These are phyloP conservation scores for Onychostruthus taczanowskii DNA, from an alignment of 2,113 vertebrate species.

Conservation along the genomic window DNA sequence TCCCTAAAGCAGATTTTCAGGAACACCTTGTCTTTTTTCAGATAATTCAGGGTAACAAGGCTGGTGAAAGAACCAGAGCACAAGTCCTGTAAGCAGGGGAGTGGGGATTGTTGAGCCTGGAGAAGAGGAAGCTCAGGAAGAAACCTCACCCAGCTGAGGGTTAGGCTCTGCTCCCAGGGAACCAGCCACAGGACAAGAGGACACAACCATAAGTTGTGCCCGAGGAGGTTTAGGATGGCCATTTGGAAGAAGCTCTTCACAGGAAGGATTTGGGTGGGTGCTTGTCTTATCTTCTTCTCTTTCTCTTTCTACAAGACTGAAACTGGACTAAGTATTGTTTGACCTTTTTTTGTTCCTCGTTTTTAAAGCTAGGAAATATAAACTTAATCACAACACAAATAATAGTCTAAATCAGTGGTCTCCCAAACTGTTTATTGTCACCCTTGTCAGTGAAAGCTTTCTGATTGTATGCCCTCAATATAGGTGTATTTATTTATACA, in stretches of 20 bases:
- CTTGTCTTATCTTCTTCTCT: not conserved
- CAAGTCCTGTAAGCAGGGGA: not conserved
- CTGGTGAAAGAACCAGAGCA: not conserved
- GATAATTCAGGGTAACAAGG: not conserved
- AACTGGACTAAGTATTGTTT: not conserved
- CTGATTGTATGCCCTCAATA: not conserved
- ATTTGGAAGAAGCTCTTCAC: not conserved
- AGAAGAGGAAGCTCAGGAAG: not conserved
- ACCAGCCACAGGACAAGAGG: not conserved
- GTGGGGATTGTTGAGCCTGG: not conserved
- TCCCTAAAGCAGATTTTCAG: not conserved
- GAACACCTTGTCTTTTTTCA: not conserved
- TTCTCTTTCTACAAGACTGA: not conserved
- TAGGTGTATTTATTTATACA: not conserved
- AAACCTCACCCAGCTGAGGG: not conserved
- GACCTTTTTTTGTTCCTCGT: not conserved
- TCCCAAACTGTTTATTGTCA: not conserved
- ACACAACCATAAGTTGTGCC: accelerated
- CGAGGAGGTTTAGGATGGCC: not conserved
- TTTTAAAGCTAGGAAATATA: not conserved
- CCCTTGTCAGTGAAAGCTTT: not conserved
- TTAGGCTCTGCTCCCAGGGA: accelerated
- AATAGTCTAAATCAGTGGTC: not conserved
- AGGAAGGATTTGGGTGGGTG: not conserved
- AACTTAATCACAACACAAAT: not conserved